Conservation (phyloP, 2,888 invertebrate genomes). For the Apamea monoglypha region DNA sequence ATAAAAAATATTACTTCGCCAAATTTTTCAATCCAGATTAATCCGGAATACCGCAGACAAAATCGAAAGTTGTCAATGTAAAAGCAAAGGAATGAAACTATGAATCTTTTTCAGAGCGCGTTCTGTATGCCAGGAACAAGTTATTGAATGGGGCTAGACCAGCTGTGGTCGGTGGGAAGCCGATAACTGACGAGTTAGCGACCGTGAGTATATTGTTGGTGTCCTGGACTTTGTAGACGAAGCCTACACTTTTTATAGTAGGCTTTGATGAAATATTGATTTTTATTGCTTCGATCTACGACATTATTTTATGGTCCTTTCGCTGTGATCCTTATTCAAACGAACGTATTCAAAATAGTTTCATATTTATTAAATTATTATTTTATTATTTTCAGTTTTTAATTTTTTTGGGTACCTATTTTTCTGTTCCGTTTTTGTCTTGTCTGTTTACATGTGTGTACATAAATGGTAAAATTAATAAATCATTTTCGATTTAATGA, state of each 20-base stretch:
- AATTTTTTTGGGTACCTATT: too few species aligned
- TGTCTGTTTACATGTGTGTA: too few species aligned
- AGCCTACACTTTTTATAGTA: not conserved
- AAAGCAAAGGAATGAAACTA: conserved; percentile 60
- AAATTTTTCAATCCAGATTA: conserved; percentile 18
- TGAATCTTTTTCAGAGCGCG: conserved; percentile 89
- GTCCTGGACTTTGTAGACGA: conserved; percentile 8
- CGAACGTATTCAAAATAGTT: not conserved
- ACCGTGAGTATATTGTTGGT: conserved; percentile 86
- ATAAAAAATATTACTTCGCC: not conserved
- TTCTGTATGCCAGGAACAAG: conserved; percentile 91
- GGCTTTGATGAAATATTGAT: not conserved
- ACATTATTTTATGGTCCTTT: not conserved
- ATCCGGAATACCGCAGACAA: conserved; percentile 39
- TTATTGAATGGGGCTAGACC: conserved; percentile 86
- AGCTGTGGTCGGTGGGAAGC: conserved; percentile 91
- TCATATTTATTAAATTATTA: too few species aligned
- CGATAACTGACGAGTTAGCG: conserved; percentile 92
- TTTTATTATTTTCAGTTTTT: too few species aligned
- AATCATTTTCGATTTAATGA: not conserved
- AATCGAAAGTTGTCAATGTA: conserved; percentile 47
- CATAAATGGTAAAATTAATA: too few species aligned
- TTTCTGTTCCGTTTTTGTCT: too few species aligned
- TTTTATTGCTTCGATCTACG: not conserved
- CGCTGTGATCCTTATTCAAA: not conserved